phyloP scores from a whole-genome alignment of 2,113 vertebrate species.

The Chelonoidis abingdonii region DNA sequence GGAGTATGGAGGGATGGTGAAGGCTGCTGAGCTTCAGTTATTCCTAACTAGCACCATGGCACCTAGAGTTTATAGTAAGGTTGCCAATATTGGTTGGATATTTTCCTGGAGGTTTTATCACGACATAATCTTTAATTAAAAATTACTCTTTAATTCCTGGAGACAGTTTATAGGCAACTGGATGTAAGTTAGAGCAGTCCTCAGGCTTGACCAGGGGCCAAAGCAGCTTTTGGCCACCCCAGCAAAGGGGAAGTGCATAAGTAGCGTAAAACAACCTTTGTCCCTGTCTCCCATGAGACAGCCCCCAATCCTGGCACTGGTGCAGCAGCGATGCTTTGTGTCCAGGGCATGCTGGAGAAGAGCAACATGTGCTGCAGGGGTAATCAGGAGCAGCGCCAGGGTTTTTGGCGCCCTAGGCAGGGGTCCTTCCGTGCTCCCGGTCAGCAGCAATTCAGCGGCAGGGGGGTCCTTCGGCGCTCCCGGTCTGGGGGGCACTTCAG shows the following conservation, averaged over 20 bases:
- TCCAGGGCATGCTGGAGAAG: neutral
- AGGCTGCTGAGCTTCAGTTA: neutral
- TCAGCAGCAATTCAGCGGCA: too few species aligned
- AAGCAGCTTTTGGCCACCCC: neutral
- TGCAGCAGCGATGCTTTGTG: neutral
- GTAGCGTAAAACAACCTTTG: neutral
- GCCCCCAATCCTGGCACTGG: neutral
- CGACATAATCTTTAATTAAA: too few species aligned
- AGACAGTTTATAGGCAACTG: neutral
- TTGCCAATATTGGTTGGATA: too few species aligned
- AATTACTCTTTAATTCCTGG: too few species aligned
- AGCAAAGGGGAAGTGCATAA: neutral
- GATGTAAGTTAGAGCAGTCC: neutral
- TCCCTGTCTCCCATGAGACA: neutral
- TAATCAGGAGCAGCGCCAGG: neutral
- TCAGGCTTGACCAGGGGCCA: neutral
- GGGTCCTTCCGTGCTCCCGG: too few species aligned
- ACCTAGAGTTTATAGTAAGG: neutral
- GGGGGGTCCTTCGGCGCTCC: too few species aligned
- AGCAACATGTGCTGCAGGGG: neutral
- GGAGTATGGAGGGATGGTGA: neutral
- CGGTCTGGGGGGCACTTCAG: too few species aligned
- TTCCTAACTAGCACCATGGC: neutral
- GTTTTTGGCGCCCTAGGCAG: too few species aligned
- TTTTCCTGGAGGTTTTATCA: too few species aligned